phyloP scores from a whole-genome alignment of 2,113 vertebrate species.

The Mirounga angustirostris region DNA sequence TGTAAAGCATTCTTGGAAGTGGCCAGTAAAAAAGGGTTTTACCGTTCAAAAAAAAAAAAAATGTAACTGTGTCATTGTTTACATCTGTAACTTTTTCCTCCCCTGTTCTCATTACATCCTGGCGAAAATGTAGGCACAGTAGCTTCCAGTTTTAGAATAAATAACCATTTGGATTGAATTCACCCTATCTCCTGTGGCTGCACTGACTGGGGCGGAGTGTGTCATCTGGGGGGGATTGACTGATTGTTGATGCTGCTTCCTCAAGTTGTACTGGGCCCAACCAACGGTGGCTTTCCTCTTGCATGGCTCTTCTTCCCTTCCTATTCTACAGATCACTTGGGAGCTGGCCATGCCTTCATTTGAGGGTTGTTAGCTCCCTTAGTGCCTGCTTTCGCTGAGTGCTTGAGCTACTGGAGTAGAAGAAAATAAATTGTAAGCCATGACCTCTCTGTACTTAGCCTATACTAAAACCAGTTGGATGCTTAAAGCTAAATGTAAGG shows the following conservation, averaged over 20 bases:
- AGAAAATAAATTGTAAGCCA: neutral
- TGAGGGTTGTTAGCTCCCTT: neutral
- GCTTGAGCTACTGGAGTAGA: neutral
- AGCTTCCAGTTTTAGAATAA: slow-evolving; percentile 86
- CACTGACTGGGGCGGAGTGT: slow-evolving; percentile 63
- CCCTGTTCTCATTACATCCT: slow-evolving; percentile 74
- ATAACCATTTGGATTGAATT: slow-evolving; percentile 82
- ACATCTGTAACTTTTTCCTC: slow-evolving; percentile 83
- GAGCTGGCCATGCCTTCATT: neutral
- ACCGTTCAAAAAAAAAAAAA: slow-evolving; percentile 76
- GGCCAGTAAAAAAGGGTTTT: slow-evolving; percentile 86
- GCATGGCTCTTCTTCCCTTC: neutral
- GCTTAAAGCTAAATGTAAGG: neutral
- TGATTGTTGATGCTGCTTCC: neutral
- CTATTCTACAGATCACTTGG: neutral
- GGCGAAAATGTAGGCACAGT: slow-evolving; percentile 80
- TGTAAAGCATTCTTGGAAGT: slow-evolving; percentile 85
- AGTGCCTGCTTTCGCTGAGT: neutral
- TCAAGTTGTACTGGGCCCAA: neutral
- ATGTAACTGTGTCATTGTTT: slow-evolving; percentile 87
- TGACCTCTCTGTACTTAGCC: neutral
- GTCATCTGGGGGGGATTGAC: neutral
- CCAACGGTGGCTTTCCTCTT: neutral
- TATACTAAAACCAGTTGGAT: neutral
- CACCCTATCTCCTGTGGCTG: slow-evolving; percentile 72